Base-by-base conservation (phyloP, 2,797 vertebrate species). In the Danio choprae region DNA sequence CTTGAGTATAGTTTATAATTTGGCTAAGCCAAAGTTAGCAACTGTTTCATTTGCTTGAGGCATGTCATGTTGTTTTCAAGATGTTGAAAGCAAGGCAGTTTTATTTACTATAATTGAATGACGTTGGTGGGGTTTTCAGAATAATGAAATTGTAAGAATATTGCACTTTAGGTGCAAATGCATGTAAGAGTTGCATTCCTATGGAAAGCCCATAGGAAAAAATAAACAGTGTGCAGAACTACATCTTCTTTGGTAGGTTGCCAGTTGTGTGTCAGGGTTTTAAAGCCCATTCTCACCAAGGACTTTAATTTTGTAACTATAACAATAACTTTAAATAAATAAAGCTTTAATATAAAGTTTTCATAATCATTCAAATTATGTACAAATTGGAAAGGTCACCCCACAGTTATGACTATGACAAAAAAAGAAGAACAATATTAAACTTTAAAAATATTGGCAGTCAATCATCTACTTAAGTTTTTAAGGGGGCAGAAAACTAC, bases 221-320 rank as follows among this genome's bases (percentile, higher is more conserved):
- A 74, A 7, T 29, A 62, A 40, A 16, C n/a, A 15, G 41, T 22
- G 7, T 77, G 22, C 56, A 18, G 38, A 58, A 15, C 20, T 48
- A 15, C 11, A 48, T 55, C 6, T 41, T 8, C 15, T 77, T 53
- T 79, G 15, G 9, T 56, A 40, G 16, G 63, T 79, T 71, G 46
- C 85, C 87, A 83, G 1, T 20, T 73, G 29, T 51, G 62, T 38
- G 65, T 87, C 83, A 64, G 74, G 11, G 79, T 83, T 81, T 84
- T 85, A 80, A 29, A 7, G 2, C 7, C 7, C 0, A 0, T 46
- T 67, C 20, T 36, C 44, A n/a, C 18, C 4, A 68, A 67, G 8
- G 44, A 68, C 44, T 15, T 3, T 29, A 29, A 29, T 29, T 29
- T 29, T 29, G 48, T 46, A 65, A 46, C 12, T 58, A 1, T 13